These are phyloP conservation scores for Diorhabda carinulata DNA, from an alignment of 1,140 invertebrate genomes.

Conservation along the genomic window DNA sequence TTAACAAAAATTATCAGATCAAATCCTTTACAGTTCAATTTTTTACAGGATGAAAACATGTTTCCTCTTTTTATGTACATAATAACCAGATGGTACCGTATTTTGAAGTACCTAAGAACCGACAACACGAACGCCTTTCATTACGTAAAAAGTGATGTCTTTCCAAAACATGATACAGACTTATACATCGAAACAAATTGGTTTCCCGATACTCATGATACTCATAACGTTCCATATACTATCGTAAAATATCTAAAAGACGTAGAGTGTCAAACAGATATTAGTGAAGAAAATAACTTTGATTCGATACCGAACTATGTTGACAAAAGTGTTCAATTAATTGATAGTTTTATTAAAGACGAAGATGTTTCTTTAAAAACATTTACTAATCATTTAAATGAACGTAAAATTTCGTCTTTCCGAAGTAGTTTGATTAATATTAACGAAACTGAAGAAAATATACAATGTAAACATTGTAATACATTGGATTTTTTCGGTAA, in stretches of 20 bases:
- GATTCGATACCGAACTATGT: neutral
- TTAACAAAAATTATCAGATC: neutral
- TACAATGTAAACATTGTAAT: neutral
- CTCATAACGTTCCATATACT: neutral
- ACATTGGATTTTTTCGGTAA: neutral
- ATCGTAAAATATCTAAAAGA: constrained; percentile 19
- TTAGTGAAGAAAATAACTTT: neutral
- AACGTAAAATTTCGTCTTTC: neutral
- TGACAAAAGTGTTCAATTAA: neutral
- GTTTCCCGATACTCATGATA: constrained; percentile 5
- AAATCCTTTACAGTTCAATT: constrained; percentile 6
- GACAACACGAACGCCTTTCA: neutral
- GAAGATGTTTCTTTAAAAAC: neutral
- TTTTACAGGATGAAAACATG: constrained; percentile 23
- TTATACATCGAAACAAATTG: constrained; percentile 14
- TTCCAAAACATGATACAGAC: constrained; percentile 10
- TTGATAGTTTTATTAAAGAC: neutral
- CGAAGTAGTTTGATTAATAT: neutral
- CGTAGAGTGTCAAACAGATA: constrained; percentile 8
- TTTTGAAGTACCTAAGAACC: constrained; percentile 15
- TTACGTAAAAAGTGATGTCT: constrained; percentile 4
- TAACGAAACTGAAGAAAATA: neutral
- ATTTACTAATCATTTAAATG: neutral
- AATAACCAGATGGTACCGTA: constrained; percentile 22
- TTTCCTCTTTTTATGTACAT: constrained; percentile 25